Conservation (phyloP, 2,888 invertebrate genomes). For the Agonopterix heracliana region DNA sequence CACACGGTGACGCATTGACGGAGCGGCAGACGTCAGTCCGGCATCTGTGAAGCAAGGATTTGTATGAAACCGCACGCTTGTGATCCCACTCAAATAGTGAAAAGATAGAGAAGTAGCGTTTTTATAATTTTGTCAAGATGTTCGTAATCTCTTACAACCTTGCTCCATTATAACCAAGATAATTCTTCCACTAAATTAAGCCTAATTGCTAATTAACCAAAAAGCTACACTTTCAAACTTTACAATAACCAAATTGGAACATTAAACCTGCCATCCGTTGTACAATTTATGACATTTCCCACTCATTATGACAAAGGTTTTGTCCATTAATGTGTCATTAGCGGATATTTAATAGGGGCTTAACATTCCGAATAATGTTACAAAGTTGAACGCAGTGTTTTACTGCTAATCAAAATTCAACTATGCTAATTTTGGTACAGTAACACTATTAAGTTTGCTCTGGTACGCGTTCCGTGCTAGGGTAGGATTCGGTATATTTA, state of each 20-base stretch:
- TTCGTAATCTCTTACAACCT: too few relatives aligned
- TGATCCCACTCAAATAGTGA: too few relatives aligned
- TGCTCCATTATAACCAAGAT: too few relatives aligned
- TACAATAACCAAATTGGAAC: conserved; percentile 38
- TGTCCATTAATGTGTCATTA: conserved; percentile 56
- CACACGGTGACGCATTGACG: too few relatives aligned
- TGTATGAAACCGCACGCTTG: too few relatives aligned
- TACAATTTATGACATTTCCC: conserved; percentile 40
- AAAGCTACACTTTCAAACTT: conserved; percentile 18
- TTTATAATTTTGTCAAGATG: too few relatives aligned
- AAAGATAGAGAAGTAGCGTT: too few relatives aligned
- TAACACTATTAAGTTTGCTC: conserved; percentile 42
- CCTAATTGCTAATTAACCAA: conserved; percentile 12
- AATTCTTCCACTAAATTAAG: too few relatives aligned
- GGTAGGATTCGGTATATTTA: conserved; percentile 26
- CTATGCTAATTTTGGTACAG: conserved; percentile 57
- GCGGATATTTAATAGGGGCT: conserved; percentile 47
- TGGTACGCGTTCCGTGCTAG: conserved; percentile 21
- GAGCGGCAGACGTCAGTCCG: too few relatives aligned
- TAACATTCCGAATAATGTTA: conserved; percentile 33
- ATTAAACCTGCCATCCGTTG: conserved; percentile 31
- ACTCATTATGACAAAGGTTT: conserved; percentile 51
- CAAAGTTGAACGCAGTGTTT: conserved; percentile 46
- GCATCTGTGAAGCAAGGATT: too few relatives aligned
- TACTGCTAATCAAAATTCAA: conserved; percentile 68